These are phyloP conservation scores for Agrochola lychnidis DNA, from an alignment of 2,888 invertebrate genomes.

Conservation along the genomic window DNA sequence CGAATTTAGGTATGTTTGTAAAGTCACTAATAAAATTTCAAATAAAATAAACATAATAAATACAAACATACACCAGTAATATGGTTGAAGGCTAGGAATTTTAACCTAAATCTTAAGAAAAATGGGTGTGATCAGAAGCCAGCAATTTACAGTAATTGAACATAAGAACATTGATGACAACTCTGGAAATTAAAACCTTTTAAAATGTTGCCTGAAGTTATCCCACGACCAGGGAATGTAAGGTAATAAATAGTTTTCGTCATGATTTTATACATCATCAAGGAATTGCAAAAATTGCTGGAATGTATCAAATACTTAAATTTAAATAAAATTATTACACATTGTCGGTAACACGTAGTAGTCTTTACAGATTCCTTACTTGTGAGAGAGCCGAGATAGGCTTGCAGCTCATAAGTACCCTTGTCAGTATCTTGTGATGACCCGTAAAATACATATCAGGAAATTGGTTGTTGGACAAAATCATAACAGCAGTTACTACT, in stretches of 20 bases:
- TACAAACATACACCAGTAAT: background rate
- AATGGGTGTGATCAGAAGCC: background rate
- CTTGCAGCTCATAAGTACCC: background rate
- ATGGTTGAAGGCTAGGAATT: background rate
- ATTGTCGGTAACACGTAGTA: slow-evolving; percentile 21
- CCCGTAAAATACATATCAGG: slow-evolving; percentile 21
- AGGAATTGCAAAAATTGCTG: background rate
- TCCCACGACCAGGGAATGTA: background rate
- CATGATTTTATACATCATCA: background rate
- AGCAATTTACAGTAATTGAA: slow-evolving; percentile 7
- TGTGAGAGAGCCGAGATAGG: background rate
- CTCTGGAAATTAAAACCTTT: background rate
- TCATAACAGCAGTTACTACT: slow-evolving; percentile 6
- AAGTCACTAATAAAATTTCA: background rate
- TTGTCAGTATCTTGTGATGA: slow-evolving; percentile 12
- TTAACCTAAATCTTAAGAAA: background rate
- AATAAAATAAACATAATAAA: background rate
- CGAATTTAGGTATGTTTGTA: background rate
- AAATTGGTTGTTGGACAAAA: background rate
- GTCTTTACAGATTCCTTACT: background rate
- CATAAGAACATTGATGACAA: background rate
- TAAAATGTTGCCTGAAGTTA: background rate
- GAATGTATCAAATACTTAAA: slow-evolving; percentile 34
- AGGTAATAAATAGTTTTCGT: background rate
- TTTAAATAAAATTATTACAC: slow-evolving; percentile 5